Evolutionary conservation across 1,140 invertebrate species (phyloP), one percentile per base, ranked within the genome.

Genomic region (Hylyphantes graminicola): DNA sequence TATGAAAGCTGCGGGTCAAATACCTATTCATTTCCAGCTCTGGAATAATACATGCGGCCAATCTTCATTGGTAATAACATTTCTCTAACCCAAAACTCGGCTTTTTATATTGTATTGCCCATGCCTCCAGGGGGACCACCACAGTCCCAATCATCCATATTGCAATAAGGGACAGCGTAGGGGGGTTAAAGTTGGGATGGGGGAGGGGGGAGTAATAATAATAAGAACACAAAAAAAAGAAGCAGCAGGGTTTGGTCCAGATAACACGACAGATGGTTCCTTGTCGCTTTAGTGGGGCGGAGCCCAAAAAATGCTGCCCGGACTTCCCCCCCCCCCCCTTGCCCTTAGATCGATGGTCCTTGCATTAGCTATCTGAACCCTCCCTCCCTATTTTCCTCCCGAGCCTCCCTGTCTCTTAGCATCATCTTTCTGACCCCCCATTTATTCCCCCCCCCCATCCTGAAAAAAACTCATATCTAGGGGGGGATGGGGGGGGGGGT

Each of bases 401-500:
- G 19, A 75, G 73, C 64, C 68, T 73, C 78, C 35, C 67, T 82
- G 68, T 74, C 57, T 54, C 59, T 55, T 50, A 74, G 80, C 80
- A 74, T 82, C 80, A 82, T 82, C 80, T 82, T 82, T 74, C 61
- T 21, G 59, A 9, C n/a, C 73, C 75, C 59, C 75, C 57, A 13
- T 59, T 59, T 59, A 59, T n/a, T 9, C 67, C 67, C 48, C 57
- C n/a, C n/a, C 55, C 0, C n/a, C 57, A 57, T 73, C 55, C 57
- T n/a, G 67, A 70, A 70, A 82, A 82, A 82, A 82, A 82, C 80
- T 82, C 80, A 82, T 82, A 82, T 82, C 68, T 67, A 17, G n/a
- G 57, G 19, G 67, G 51, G 17, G 78, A 19, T 53, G 75, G 10
- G 55, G 80, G 15, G 55, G 67, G 67, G 68, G 55, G 63, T 72